Conservation (phyloP, 1,140 invertebrate genomes). For the Ceratina australensis region DNA sequence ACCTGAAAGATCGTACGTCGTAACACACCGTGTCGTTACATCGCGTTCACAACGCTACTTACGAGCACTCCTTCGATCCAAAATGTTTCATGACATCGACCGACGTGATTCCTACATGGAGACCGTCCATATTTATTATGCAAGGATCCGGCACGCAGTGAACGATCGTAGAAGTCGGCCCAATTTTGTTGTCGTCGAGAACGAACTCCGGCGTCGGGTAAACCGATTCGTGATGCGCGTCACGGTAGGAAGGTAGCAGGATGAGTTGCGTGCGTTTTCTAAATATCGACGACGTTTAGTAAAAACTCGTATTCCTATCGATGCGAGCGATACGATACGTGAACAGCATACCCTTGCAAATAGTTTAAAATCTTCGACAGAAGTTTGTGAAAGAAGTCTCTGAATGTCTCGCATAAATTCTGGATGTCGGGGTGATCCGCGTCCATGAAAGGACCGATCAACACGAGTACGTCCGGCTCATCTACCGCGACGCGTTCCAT, state of each 20-base stretch:
- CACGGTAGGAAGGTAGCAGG: constrained; percentile 87
- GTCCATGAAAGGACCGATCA: constrained; percentile 92
- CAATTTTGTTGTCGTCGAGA: constrained; percentile 64
- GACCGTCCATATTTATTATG: constrained; percentile 87
- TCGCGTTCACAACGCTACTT: constrained; percentile 69
- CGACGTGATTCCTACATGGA: constrained; percentile 89
- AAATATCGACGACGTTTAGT: constrained; percentile 60
- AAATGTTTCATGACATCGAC: constrained; percentile 91
- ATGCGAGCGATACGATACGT: constrained; percentile 8
- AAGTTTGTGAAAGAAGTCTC: constrained; percentile 86
- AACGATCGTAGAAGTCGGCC: constrained; percentile 77
- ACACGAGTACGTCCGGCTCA: constrained; percentile 88
- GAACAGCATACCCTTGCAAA: constrained; percentile 76
- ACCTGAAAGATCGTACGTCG: background rate
- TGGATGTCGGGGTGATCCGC: constrained; percentile 82
- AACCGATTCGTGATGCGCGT: constrained; percentile 87
- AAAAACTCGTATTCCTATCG: background rate
- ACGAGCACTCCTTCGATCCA: constrained; percentile 88
- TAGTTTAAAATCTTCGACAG: constrained; percentile 83
- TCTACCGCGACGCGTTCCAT: constrained; percentile 84
- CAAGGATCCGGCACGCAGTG: constrained; percentile 89
- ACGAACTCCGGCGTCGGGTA: constrained; percentile 90
- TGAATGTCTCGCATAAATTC: constrained; percentile 82
- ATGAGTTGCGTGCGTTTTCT: constrained; percentile 86
- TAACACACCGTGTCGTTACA: background rate